Evolutionary conservation across 2,113 vertebrate species (phyloP).

Genomic region (Apodemus sylvaticus): DNA sequence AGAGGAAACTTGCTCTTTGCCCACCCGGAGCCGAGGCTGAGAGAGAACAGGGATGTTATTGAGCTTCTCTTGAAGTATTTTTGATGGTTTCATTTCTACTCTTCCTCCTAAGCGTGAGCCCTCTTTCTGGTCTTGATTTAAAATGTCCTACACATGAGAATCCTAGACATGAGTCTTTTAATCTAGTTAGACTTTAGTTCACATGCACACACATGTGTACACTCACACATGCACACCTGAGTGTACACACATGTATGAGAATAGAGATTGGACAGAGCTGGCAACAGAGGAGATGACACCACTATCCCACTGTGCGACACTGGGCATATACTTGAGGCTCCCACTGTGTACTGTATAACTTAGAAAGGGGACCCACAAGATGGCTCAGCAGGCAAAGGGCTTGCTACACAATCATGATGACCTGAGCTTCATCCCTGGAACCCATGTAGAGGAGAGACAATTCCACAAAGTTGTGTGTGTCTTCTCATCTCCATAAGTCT

Average conservation of each 20-base stretch:
- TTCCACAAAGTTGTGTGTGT: not conserved
- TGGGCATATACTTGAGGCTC: not conserved
- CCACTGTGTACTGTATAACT: not conserved
- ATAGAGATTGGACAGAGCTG: not conserved
- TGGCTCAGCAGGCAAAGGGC: not conserved
- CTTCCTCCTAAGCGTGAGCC: not conserved
- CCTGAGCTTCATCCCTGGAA: not conserved
- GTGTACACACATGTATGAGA: not conserved
- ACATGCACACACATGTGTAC: not conserved
- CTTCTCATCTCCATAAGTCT: not conserved
- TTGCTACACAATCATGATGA: not conserved
- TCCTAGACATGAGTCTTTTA: not conserved
- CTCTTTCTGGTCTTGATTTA: not conserved
- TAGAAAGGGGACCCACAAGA: not conserved
- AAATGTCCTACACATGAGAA: not conserved
- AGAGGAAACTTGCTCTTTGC: not conserved
- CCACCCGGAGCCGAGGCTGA: not conserved
- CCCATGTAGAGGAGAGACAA: not conserved
- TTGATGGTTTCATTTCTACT: not conserved
- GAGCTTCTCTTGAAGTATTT: not conserved
- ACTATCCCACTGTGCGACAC: not conserved
- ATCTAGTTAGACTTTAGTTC: not conserved
- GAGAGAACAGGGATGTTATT: not conserved
- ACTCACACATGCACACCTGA: not conserved
- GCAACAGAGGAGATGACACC: not conserved